Percentiles rank a stretch among this genome's conserved stretches.
phyloP scores from a whole-genome alignment of 2,113 vertebrate species.

The Nothocercus nigrocapillus region DNA sequence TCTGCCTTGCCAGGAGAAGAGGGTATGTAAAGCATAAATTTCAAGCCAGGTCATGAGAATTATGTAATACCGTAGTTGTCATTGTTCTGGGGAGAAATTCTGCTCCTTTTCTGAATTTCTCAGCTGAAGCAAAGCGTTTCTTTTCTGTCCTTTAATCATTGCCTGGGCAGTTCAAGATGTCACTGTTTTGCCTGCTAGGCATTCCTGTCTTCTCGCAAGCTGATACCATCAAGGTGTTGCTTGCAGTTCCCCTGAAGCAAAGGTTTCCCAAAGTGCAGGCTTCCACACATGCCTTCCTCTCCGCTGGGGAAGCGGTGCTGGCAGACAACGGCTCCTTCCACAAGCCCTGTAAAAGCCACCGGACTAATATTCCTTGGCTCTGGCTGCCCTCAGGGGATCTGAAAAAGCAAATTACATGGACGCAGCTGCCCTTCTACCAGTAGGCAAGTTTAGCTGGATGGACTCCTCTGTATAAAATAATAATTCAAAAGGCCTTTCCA shows the following conservation, averaged over 20 bases:
- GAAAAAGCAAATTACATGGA: background rate
- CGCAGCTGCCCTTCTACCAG: background rate
- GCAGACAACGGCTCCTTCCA: background rate
- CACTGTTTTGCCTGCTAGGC: background rate
- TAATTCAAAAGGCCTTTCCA: background rate
- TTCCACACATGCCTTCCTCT: background rate
- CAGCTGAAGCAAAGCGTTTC: background rate
- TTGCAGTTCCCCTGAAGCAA: background rate
- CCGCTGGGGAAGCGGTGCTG: background rate
- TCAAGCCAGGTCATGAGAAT: background rate
- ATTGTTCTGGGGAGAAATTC: background rate
- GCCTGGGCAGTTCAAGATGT: background rate
- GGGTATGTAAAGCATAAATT: background rate
- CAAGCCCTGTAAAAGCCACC: background rate
- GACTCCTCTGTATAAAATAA: background rate
- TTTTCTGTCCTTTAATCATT: background rate
- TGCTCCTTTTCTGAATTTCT: background rate
- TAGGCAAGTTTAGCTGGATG: background rate
- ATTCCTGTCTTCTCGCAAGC: background rate
- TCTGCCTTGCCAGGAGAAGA: background rate
- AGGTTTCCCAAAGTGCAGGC: background rate
- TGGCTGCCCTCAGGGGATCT: background rate
- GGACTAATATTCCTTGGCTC: background rate
- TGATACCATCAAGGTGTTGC: slow-evolving; percentile 12
- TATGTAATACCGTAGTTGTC: background rate